These are phyloP conservation scores for Capitulum mitella DNA, from an alignment of 2,888 invertebrate genomes.

Conservation along the genomic window DNA sequence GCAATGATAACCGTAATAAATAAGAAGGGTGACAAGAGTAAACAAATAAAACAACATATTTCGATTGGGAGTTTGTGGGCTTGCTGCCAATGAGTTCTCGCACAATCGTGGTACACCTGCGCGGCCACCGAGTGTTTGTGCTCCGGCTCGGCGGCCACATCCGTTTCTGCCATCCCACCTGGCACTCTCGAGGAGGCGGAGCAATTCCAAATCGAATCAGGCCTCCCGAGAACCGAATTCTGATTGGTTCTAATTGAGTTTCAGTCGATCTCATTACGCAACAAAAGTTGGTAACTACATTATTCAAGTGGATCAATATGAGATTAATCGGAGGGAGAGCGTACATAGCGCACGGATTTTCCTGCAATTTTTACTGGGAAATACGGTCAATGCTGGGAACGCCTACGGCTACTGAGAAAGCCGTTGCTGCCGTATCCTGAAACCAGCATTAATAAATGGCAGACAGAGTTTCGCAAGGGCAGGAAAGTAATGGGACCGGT, in stretches of 20 bases:
- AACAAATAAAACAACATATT: background rate
- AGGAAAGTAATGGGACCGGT: too few relatives aligned
- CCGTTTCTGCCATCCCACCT: background rate
- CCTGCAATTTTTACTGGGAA: too few relatives aligned
- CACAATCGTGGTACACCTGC: background rate
- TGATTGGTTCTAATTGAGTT: conserved; percentile 6
- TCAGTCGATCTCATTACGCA: conserved; percentile 1
- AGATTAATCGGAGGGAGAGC: background rate
- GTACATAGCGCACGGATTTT: too few relatives aligned
- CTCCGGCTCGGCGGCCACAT: background rate
- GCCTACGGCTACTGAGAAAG: too few relatives aligned
- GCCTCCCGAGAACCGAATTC: background rate
- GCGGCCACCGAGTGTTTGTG: background rate
- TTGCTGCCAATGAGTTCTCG: background rate
- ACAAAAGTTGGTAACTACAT: conserved; percentile 4
- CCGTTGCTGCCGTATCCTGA: too few relatives aligned
- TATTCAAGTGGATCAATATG: conserved; percentile 13
- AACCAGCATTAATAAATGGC: too few relatives aligned
- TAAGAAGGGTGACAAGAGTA: too few relatives aligned
- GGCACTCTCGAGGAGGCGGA: background rate
- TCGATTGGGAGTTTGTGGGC: too few relatives aligned
- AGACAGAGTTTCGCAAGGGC: too few relatives aligned
- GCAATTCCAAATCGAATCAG: background rate
- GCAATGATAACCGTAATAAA: too few relatives aligned
- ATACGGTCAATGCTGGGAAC: too few relatives aligned